Percentiles rank a stretch among this genome's conserved stretches.
phyloP scores from a whole-genome alignment of 2,888 invertebrate genomes.

The Thera britannica region DNA sequence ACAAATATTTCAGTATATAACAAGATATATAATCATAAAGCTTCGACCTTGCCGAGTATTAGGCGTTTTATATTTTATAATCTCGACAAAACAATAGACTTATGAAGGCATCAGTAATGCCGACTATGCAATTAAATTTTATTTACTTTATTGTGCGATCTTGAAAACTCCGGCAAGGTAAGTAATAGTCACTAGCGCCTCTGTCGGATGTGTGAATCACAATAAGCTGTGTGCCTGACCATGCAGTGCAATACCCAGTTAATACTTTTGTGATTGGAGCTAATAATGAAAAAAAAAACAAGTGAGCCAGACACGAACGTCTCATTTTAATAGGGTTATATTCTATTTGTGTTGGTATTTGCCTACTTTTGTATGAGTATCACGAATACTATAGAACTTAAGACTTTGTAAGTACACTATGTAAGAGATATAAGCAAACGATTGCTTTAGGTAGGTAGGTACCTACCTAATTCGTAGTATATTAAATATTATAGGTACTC shows the following conservation, averaged over 20 bases:
- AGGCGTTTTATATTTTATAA: constrained; percentile 10
- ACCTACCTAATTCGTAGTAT: no score
- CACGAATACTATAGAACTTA: constrained; percentile 19
- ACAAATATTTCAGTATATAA: constrained; percentile 14
- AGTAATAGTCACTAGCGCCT: constrained; percentile 44
- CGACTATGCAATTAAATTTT: constrained; percentile 3
- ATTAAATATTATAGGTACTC: no score
- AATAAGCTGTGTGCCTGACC: constrained; percentile 58
- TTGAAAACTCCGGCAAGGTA: constrained; percentile 12
- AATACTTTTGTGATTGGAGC: constrained; percentile 49
- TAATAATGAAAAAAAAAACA: constrained; percentile 39
- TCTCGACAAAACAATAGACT: constrained; percentile 23
- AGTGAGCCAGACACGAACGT: constrained; percentile 31
- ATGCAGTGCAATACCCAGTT: constrained; percentile 43
- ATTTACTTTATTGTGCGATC: constrained; percentile 16
- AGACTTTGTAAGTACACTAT: not conserved
- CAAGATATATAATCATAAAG: not conserved
- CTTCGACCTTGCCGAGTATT: constrained; percentile 8
- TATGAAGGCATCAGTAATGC: not conserved
- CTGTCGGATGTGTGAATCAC: constrained; percentile 59
- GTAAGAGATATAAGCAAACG: no score
- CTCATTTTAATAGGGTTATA: constrained; percentile 19
- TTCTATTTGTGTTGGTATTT: constrained; percentile 8
- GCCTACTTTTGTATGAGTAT: constrained; percentile 14
- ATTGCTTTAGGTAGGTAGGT: no score